These are phyloP conservation scores for Carassius carassius DNA, from an alignment of 2,113 vertebrate species.

Conservation along the genomic window DNA sequence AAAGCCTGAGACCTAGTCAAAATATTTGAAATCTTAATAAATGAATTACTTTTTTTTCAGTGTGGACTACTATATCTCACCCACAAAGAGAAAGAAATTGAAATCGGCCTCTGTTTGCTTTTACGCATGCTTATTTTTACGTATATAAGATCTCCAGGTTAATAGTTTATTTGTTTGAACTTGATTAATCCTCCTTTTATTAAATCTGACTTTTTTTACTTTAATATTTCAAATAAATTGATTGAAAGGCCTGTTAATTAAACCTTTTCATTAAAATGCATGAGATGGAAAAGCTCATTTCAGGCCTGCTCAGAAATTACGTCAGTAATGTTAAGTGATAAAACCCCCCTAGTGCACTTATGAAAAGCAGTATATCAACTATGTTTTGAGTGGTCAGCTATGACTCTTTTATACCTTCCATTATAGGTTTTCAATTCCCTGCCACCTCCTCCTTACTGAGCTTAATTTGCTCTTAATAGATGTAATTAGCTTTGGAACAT, in stretches of 20 bases:
- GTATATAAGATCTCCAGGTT: constrained; percentile 46
- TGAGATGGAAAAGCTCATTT: not conserved
- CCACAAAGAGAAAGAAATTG: constrained; percentile 8
- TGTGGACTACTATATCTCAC: not conserved
- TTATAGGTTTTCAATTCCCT: constrained; percentile 35
- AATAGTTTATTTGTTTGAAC: constrained; percentile 51
- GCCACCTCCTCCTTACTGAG: not conserved
- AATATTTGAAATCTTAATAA: no score
- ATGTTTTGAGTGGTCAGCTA: constrained; percentile 21
- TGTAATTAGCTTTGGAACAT: constrained; percentile 45
- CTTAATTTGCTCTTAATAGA: constrained; percentile 48
- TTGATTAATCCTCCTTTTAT: constrained; percentile 56
- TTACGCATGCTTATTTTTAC: not conserved
- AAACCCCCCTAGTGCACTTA: not conserved
- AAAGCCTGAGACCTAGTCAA: no score
- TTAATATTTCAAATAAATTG: constrained; percentile 52
- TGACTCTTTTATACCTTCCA: constrained; percentile 31
- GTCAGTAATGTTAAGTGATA: constrained; percentile 9
- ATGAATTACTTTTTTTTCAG: no score
- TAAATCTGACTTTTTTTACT: constrained; percentile 19
- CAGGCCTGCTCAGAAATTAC: not conserved
- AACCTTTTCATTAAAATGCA: not conserved
- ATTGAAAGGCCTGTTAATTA: constrained; percentile 50
- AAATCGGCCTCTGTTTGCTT: not conserved
- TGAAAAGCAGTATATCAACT: not conserved